These are phyloP conservation scores for Abramis brama DNA, from an alignment of 2,113 vertebrate genomes.

Conservation along the genomic window DNA sequence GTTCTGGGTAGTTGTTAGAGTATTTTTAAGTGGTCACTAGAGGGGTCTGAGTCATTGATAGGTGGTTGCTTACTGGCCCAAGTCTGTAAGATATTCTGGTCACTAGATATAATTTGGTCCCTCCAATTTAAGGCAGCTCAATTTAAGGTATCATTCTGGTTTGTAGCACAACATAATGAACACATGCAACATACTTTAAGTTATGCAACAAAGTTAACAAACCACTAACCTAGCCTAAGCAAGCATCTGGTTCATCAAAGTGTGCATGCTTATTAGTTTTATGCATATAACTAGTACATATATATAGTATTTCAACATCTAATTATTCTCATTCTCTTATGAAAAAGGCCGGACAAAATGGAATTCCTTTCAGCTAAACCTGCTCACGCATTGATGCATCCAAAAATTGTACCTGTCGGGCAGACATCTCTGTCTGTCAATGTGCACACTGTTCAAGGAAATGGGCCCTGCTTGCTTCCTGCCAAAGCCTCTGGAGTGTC, in stretches of 20 bases:
- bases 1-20: neutral
- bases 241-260: neutral
- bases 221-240: neutral
- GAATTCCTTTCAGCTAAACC: neutral
- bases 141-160: neutral
- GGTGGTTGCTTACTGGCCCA: too few relatives aligned
- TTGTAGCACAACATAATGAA: neutral
- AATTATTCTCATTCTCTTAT: slow-evolving; percentile 4
- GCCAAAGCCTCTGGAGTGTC: neutral
- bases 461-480: neutral
- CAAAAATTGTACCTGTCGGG: slow-evolving; percentile 21
- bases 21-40: neutral
- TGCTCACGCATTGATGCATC: neutral
- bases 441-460: slow-evolving; percentile 20
- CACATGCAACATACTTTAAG: neutral
- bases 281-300: too few relatives aligned
- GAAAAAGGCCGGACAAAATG: slow-evolving; percentile 34
- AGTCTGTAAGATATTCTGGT: too few relatives aligned
- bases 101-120: too few relatives aligned
- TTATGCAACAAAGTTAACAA: neutral
- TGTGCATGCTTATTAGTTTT: neutral
- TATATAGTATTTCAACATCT: neutral
- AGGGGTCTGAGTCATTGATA: neutral
- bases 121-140: neutral
- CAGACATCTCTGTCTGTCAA: slow-evolving; percentile 29